Conservation (phyloP, 2,113 vertebrate species). For the Vireo altiloquus region DNA sequence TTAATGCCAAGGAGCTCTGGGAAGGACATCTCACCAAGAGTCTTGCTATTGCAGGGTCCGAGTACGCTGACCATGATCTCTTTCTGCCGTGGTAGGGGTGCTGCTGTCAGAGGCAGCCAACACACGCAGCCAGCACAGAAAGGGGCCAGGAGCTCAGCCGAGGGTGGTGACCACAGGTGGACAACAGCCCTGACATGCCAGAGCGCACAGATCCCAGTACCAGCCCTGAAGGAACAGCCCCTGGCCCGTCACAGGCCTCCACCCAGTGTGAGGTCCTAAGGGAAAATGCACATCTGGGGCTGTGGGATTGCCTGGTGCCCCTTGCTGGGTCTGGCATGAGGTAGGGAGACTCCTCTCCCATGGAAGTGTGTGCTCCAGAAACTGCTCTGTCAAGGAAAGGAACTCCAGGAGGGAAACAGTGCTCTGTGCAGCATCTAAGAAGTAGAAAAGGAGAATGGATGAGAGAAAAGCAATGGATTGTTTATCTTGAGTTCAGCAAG, state of each 20-base stretch:
- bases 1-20: not conserved
- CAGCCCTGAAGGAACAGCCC: not conserved
- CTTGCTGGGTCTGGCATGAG: rapidly evolving
- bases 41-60: not conserved
- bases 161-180: no score
- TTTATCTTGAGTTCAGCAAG: not conserved
- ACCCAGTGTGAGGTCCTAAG: not conserved
- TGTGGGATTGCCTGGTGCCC: not conserved
- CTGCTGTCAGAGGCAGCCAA: not conserved
- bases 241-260: not conserved
- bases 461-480: not conserved
- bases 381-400: not conserved
- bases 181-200: no score
- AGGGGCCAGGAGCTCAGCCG: not conserved
- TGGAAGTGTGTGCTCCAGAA: rapidly evolving
- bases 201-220: not conserved
- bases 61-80: rapidly evolving
- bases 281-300: not conserved
- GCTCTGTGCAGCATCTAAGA: not conserved
- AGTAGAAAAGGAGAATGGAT: not conserved
- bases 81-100: not conserved
- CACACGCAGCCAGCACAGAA: not conserved
- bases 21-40: not conserved
- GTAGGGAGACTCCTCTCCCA: not conserved
- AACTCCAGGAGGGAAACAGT: not conserved